Percentiles rank a stretch among this genome's conserved stretches.
phyloP scores from a whole-genome alignment of 2,113 vertebrate genomes.

The Nanorana parkeri region DNA sequence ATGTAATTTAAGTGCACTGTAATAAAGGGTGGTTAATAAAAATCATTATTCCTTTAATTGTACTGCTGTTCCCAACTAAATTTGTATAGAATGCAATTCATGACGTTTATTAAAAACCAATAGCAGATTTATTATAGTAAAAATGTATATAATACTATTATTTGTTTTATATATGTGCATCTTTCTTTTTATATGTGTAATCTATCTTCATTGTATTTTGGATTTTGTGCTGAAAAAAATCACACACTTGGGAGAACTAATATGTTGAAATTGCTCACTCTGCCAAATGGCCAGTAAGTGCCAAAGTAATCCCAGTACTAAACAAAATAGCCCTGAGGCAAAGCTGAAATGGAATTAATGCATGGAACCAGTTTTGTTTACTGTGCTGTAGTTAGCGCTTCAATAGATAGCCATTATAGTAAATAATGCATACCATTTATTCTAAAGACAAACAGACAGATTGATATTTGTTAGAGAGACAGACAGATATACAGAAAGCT shows the following conservation, averaged over 20 bases:
- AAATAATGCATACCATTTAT: conserved; percentile 1
- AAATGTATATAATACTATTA: not conserved
- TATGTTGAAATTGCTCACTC: conserved; percentile 26
- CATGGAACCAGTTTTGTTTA: conserved; percentile 26
- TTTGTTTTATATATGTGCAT: not conserved
- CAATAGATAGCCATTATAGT: not conserved
- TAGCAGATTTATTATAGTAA: not conserved
- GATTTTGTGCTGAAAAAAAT: conserved; percentile 28
- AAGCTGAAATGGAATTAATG: conserved; percentile 29
- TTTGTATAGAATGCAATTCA: not conserved
- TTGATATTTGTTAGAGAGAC: too few relatives aligned
- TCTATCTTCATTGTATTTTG: conserved; percentile 39
- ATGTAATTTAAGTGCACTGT: too few relatives aligned
- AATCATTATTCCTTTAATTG: too few relatives aligned
- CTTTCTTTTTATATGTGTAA: conserved; percentile 31
- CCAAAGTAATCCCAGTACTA: conserved; percentile 44
- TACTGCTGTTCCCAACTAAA: too few relatives aligned
- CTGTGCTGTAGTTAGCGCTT: conserved; percentile 20
- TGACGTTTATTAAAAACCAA: not conserved
- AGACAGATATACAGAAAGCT: too few relatives aligned
- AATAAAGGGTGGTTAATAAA: too few relatives aligned
- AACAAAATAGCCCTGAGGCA: conserved; percentile 39
- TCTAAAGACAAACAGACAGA: too few relatives aligned
- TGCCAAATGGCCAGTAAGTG: conserved; percentile 37
- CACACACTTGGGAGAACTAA: conserved; percentile 38